These are phyloP conservation scores for Dolomedes plantarius DNA, from an alignment of 2,888 invertebrate species.

Conservation along the genomic window DNA sequence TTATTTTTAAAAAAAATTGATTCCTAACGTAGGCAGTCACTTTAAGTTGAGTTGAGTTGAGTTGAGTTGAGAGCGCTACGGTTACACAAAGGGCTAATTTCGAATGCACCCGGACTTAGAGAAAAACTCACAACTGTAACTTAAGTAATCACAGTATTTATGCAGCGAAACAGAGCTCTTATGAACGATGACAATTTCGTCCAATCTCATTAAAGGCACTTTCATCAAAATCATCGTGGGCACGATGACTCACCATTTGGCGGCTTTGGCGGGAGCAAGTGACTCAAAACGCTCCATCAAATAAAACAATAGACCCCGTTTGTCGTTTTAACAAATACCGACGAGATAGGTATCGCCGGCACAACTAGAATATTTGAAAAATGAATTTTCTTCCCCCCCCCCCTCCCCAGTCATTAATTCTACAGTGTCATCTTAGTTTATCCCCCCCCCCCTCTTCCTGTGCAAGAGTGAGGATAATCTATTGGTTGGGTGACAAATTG, in stretches of 20 bases:
- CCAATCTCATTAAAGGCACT: neutral
- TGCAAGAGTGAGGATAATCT: slow-evolving; percentile 62
- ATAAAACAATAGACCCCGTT: slow-evolving; percentile 43
- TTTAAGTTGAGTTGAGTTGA: too few relatives aligned
- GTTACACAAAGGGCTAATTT: too few relatives aligned
- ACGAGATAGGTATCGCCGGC: slow-evolving; percentile 50
- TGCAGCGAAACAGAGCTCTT: neutral
- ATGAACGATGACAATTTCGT: neutral
- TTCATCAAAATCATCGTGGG: slow-evolving; percentile 4
- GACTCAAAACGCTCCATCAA: slow-evolving; percentile 43
- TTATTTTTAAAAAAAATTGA: too few relatives aligned
- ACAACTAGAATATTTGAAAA: slow-evolving; percentile 53
- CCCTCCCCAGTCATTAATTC: slow-evolving; percentile 52
- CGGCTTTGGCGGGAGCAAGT: neutral
- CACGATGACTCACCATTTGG: neutral
- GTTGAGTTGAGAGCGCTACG: too few relatives aligned
- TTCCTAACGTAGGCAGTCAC: too few relatives aligned
- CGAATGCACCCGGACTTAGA: too few relatives aligned
- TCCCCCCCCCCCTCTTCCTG: neutral
- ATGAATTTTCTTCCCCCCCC: slow-evolving; percentile 31
- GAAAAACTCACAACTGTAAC: too few relatives aligned
- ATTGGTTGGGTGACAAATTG: slow-evolving; percentile 67
- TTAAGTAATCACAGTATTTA: too few relatives aligned
- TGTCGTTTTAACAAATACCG: slow-evolving; percentile 51
- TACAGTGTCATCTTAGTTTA: slow-evolving; percentile 45